Evolutionary conservation across 2,797 vertebrate species (phyloP).

Genomic region (Tauraco hartlaubi): DNA sequence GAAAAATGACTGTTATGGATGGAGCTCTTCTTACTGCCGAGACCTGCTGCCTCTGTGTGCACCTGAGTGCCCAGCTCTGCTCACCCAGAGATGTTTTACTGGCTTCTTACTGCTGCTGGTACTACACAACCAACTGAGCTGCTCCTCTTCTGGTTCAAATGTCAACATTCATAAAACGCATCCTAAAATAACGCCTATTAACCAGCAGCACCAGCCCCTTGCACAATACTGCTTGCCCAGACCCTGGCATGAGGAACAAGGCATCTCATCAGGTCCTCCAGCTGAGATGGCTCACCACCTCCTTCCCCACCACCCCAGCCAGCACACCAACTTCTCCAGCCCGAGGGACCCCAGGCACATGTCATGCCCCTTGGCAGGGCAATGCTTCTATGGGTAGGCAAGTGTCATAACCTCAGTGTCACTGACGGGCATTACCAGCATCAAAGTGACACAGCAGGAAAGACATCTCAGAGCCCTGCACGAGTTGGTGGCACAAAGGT

Average conservation of each 20-base stretch:
- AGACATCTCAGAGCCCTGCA: background rate
- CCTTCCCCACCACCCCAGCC: background rate
- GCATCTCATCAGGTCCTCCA: background rate
- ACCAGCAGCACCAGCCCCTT: background rate
- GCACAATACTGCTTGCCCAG: background rate
- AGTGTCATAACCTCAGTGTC: background rate
- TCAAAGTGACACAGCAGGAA: background rate
- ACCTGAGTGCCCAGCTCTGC: background rate
- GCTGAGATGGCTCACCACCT: fast-evolving
- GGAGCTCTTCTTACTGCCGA: background rate
- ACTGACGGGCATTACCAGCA: background rate
- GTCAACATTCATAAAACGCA: background rate
- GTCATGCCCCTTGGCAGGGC: fast-evolving
- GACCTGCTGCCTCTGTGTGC: background rate
- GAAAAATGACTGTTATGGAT: background rate
- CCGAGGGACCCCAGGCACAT: fast-evolving
- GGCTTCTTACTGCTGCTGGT: background rate
- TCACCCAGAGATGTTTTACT: constrained; percentile 34
- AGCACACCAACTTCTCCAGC: background rate
- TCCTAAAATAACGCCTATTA: background rate
- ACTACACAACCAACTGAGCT: background rate
- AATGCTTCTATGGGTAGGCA: background rate
- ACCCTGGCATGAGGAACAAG: background rate
- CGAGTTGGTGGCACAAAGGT: background rate
- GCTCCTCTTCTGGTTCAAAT: background rate